phyloP scores from a whole-genome alignment of 1,140 invertebrate species.

The Drosophila lacteicornis region DNA sequence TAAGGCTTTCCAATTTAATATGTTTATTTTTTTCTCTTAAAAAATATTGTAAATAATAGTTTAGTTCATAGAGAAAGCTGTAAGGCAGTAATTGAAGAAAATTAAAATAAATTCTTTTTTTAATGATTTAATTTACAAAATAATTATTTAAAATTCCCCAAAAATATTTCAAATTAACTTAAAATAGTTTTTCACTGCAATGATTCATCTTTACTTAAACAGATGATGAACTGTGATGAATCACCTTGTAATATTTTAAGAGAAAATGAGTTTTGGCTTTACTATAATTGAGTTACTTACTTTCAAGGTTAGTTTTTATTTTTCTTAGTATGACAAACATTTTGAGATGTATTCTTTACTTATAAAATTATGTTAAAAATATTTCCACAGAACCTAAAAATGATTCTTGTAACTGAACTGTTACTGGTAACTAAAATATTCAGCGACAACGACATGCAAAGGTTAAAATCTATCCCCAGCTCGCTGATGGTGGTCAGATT shows the following conservation, averaged over 20 bases:
- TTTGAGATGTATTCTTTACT: neutral
- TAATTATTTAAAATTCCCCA: neutral
- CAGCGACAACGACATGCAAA: too few species aligned
- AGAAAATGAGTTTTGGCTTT: neutral
- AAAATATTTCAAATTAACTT: too few species aligned
- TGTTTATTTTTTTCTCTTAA: neutral
- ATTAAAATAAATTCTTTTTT: neutral
- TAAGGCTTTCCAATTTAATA: neutral
- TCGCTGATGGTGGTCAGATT: conserved; percentile 34
- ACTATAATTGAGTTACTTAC: neutral
- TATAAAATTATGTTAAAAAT: too few species aligned
- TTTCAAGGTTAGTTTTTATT: neutral
- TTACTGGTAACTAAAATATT: neutral
- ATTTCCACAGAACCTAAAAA: neutral
- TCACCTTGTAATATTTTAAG: neutral
- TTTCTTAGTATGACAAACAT: too few species aligned
- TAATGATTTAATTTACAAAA: neutral
- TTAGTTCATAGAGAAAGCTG: too few species aligned
- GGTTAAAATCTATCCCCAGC: neutral
- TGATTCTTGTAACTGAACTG: neutral
- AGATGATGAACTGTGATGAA: conserved; percentile 2
- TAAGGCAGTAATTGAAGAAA: neutral
- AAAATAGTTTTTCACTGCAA: neutral
- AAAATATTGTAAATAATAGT: too few species aligned
- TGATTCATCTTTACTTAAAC: conserved; percentile 4